Evolutionary conservation across 2,888 invertebrate genomes (phyloP).

Genomic region (Drosophila setosimentum): DNA sequence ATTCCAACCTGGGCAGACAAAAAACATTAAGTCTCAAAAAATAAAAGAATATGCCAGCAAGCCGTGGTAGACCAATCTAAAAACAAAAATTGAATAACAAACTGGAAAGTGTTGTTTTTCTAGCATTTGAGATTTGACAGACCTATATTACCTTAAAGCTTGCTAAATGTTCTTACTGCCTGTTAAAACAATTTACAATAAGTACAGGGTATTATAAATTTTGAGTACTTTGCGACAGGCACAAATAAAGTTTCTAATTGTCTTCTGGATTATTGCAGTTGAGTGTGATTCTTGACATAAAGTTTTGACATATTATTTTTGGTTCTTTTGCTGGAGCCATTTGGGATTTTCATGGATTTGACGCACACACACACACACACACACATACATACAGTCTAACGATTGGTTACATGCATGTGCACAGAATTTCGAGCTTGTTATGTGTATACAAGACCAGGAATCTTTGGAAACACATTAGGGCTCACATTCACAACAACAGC

Average conservation of each 20-base stretch:
- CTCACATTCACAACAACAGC: slow-evolving; percentile 20
- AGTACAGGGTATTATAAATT: slow-evolving; percentile 24
- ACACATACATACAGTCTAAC: neutral
- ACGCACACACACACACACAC: slow-evolving; percentile 10
- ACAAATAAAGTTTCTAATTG: slow-evolving; percentile 29
- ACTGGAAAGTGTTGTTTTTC: neutral
- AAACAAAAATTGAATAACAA: neutral
- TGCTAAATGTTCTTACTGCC: neutral
- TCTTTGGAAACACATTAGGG: slow-evolving; percentile 9
- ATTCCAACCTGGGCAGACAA: neutral
- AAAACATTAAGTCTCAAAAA: neutral
- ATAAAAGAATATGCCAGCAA: neutral
- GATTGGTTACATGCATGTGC: no score
- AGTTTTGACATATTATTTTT: slow-evolving; percentile 46
- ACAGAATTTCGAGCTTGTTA: slow-evolving; percentile 16
- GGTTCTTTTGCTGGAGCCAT: slow-evolving; percentile 45
- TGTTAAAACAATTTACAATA: neutral
- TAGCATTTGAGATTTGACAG: neutral
- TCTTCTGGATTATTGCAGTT: slow-evolving; percentile 5
- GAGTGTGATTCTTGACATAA: slow-evolving; percentile 5
- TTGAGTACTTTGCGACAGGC: slow-evolving; percentile 25
- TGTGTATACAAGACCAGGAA: slow-evolving; percentile 41
- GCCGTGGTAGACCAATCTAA: neutral
- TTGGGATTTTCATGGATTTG: slow-evolving; percentile 64
- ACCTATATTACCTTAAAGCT: neutral